Conservation (phyloP, 1,140 invertebrate species). For the Penaeus chinensis region DNA sequence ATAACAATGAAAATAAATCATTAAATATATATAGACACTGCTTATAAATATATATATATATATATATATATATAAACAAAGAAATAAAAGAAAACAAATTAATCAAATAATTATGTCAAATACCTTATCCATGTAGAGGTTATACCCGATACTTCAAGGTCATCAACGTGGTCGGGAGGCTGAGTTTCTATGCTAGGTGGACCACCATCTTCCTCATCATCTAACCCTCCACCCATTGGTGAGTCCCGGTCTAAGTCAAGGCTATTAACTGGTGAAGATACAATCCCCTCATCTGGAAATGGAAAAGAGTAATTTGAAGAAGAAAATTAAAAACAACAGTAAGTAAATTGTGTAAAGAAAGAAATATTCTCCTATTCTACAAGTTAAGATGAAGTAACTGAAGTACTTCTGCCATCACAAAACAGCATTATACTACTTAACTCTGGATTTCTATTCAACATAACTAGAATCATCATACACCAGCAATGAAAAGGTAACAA, state of each 20-base stretch:
- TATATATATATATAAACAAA: too few relatives aligned
- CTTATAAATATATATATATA: too few relatives aligned
- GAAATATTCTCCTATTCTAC: too few relatives aligned
- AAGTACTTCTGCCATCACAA: too few relatives aligned
- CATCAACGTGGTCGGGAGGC: conserved; percentile 47
- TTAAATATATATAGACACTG: conserved; percentile 2
- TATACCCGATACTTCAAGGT: conserved; percentile 42
- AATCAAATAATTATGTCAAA: background rate
- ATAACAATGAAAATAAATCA: background rate
- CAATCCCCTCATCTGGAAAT: conserved; percentile 46
- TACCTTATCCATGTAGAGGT: conserved; percentile 54
- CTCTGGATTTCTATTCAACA: background rate
- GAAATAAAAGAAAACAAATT: background rate
- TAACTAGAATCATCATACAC: background rate
- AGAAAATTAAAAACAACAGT: background rate
- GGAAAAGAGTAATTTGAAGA: too few relatives aligned
- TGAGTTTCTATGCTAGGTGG: conserved; percentile 57
- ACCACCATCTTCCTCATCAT: conserved; percentile 53
- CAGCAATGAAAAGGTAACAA: too few relatives aligned
- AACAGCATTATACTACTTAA: too few relatives aligned
- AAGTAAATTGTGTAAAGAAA: too few relatives aligned
- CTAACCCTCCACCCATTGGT: conserved; percentile 42
- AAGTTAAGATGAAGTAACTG: too few relatives aligned
- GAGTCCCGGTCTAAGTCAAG: conserved; percentile 51
- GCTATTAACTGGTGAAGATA: conserved; percentile 53